Conservation (phyloP, 2,113 vertebrate species). For the Orthonyx spaldingii region DNA sequence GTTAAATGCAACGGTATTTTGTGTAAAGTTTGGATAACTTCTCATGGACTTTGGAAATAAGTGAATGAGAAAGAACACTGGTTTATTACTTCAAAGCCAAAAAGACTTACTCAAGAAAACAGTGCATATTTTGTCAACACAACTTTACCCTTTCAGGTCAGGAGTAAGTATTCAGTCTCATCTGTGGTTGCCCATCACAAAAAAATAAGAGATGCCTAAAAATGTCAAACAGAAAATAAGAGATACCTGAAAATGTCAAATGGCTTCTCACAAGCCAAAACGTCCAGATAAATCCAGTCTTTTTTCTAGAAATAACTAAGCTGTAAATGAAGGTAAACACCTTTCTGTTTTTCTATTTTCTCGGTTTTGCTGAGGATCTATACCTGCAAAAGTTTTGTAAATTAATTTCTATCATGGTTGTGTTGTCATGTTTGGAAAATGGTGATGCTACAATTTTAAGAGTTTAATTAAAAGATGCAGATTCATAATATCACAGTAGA, state of each 20-base stretch:
- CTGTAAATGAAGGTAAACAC: not conserved
- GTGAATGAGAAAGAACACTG: not conserved
- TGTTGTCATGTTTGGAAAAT: not conserved
- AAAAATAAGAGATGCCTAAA: not conserved
- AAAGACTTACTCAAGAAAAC: not conserved
- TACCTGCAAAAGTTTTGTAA: not conserved
- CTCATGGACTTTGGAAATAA: not conserved
- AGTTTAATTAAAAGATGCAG: not conserved
- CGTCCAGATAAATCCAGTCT: not conserved
- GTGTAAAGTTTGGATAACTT: not conserved
- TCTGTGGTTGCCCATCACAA: not conserved
- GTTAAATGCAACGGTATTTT: not conserved
- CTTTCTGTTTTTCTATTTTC: not conserved
- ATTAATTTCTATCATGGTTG: not conserved
- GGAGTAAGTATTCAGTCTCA: not conserved
- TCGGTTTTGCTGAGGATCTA: not conserved
- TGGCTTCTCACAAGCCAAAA: not conserved
- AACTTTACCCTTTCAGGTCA: not conserved
- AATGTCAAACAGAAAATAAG: constrained; percentile 11
- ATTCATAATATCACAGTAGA: not conserved
- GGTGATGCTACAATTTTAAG: not conserved
- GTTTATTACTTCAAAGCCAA: not conserved
- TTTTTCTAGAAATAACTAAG: not conserved
- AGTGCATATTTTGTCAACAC: not conserved
- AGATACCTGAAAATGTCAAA: constrained; percentile 17